A percentile compares a stretch with the other conserved stretches of the same genome.
These are phyloP conservation scores for Ganaspis brasiliensis DNA, from an alignment of 2,888 invertebrate species.

Conservation along the genomic window DNA sequence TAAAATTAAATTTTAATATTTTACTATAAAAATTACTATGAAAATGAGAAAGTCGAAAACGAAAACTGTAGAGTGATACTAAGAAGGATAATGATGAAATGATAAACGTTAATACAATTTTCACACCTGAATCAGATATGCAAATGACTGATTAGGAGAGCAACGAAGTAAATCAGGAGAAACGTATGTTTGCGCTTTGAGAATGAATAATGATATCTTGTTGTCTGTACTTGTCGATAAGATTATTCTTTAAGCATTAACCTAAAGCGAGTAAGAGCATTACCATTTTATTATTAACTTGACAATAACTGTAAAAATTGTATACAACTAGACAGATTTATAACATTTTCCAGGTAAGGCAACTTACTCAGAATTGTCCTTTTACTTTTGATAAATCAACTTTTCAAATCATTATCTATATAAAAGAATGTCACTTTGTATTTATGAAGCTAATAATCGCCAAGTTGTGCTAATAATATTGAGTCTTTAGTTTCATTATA, in stretches of 20 bases:
- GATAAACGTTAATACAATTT: constrained; percentile 37
- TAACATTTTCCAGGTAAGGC: background rate
- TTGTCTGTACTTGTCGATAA: background rate
- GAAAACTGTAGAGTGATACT: no score
- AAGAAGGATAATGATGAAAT: constrained; percentile 10
- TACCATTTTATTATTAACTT: constrained; percentile 7
- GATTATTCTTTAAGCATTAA: constrained; percentile 7
- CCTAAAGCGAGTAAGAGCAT: background rate
- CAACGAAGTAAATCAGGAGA: constrained; percentile 26
- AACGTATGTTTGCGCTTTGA: background rate
- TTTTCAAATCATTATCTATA: constrained; percentile 8
- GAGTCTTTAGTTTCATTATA: constrained; percentile 2
- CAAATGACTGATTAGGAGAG: constrained; percentile 11
- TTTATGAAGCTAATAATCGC: background rate
- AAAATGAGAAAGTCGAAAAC: no score
- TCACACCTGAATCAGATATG: constrained; percentile 32
- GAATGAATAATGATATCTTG: constrained; percentile 20
- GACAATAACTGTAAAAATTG: constrained; percentile 1
- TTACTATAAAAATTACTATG: no score
- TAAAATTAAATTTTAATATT: no score
- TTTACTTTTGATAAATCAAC: background rate
- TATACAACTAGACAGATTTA: background rate
- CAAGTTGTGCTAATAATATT: no score
- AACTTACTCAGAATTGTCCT: background rate
- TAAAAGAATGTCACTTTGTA: background rate